These are phyloP conservation scores for Geopemphigus sp. DNA, from an alignment of 1,140 invertebrate genomes.

Conservation along the genomic window DNA sequence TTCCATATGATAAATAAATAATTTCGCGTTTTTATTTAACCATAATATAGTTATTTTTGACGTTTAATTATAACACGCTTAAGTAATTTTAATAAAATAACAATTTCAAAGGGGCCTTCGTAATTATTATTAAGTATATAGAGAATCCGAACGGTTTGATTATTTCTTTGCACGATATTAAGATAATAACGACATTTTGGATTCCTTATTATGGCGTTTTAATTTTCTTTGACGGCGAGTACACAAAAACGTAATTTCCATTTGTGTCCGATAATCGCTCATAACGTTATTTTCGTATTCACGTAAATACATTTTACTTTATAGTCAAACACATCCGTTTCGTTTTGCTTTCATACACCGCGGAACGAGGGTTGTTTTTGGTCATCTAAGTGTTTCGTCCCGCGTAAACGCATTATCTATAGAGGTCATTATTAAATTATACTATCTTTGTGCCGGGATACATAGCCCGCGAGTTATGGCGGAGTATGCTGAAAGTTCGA, in stretches of 20 bases:
- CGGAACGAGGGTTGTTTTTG: background rate
- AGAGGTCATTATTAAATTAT: constrained; percentile 19
- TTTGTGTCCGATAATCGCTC: too few relatives aligned
- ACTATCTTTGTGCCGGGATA: background rate
- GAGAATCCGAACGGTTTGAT: background rate
- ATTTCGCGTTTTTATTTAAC: too few relatives aligned
- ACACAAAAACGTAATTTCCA: too few relatives aligned
- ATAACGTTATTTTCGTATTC: too few relatives aligned
- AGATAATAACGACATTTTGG: background rate
- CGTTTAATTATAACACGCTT: background rate
- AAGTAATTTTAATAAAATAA: constrained; percentile 11
- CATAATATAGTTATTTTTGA: constrained; percentile 4
- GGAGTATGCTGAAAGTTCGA: background rate
- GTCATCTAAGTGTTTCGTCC: constrained; percentile 17
- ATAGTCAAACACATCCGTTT: background rate
- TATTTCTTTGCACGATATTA: background rate
- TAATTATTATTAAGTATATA: background rate
- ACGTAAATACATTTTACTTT: too few relatives aligned
- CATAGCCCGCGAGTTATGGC: background rate
- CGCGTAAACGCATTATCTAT: constrained; percentile 7
- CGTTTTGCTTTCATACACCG: background rate
- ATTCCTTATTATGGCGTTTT: too few relatives aligned
- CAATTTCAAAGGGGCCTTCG: background rate
- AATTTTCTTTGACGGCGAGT: too few relatives aligned
- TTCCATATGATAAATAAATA: too few relatives aligned